A percentile compares a stretch with the other conserved stretches of the same genome.
Evolutionary conservation across 2,797 vertebrate genomes (phyloP).

Genomic region (Chaetophractus vellerosus): DNA sequence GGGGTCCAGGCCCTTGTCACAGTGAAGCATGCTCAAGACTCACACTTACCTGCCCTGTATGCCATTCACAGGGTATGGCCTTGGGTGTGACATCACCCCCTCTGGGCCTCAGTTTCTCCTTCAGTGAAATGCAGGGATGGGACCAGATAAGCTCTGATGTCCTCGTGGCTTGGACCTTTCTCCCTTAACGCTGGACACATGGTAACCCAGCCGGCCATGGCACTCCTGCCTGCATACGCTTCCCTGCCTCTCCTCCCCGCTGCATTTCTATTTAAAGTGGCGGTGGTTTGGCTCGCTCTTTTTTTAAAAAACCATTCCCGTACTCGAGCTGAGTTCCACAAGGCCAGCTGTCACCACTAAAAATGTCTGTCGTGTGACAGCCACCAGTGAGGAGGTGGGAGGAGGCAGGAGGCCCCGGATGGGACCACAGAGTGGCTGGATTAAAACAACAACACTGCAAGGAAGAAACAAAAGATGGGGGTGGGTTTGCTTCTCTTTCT

Average conservation of each 20-base stretch:
- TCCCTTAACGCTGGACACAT: fast-evolving
- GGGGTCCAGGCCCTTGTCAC: neutral
- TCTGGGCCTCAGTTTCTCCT: conserved; percentile 17
- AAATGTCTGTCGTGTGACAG: conserved; percentile 86
- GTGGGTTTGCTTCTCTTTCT: neutral
- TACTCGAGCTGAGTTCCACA: conserved; percentile 82
- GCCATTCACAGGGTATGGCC: neutral
- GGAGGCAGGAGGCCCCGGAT: conserved; percentile 80
- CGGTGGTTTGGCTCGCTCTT: conserved; percentile 80
- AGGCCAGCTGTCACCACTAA: conserved; percentile 87
- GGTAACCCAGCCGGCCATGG: neutral
- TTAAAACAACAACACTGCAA: neutral
- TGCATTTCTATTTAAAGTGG: conserved; percentile 84
- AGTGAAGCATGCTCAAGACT: fast-evolving
- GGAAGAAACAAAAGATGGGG: neutral
- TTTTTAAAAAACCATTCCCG: conserved; percentile 81
- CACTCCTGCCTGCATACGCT: neutral
- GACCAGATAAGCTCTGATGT: neutral
- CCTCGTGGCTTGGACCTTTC: neutral
- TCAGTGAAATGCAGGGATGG: neutral
- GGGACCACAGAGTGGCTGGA: conserved; percentile 75
- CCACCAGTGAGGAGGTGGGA: conserved; percentile 81
- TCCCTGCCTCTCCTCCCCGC: conserved; percentile 44
- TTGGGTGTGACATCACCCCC: neutral
- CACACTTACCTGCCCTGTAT: neutral